A percentile compares a stretch with the other conserved stretches of the same genome.
Evolutionary conservation across 2,888 invertebrate genomes (phyloP).

Genomic region (Lymantria dispar): DNA sequence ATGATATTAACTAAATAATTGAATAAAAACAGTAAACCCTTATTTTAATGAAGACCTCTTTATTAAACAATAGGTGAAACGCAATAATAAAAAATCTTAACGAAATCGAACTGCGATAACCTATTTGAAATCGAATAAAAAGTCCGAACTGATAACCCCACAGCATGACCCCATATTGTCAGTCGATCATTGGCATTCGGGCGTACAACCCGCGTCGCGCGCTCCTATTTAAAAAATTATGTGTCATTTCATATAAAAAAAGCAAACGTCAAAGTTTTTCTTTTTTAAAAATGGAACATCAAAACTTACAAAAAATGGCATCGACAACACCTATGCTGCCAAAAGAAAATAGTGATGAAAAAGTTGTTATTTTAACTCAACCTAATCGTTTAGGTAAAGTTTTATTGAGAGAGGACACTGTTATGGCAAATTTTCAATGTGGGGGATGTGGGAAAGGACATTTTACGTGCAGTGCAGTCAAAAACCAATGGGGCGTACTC

Average conservation of each 20-base stretch:
- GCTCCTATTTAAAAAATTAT: neutral
- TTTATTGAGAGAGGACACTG: slow-evolving; percentile 70
- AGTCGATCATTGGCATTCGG: slow-evolving; percentile 9
- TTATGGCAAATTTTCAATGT: slow-evolving; percentile 58
- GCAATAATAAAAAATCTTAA: slow-evolving; percentile 18
- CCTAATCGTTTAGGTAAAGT: slow-evolving; percentile 49
- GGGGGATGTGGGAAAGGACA: slow-evolving; percentile 62
- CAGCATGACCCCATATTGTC: slow-evolving; percentile 11
- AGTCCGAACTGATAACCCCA: slow-evolving; percentile 22
- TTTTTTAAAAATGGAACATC: slow-evolving; percentile 41
- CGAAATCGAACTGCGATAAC: slow-evolving; percentile 26
- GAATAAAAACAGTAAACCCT: too few relatives aligned
- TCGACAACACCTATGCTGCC: slow-evolving; percentile 45
- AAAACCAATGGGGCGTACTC: slow-evolving; percentile 65
- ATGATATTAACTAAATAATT: too few relatives aligned
- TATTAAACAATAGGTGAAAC: slow-evolving; percentile 6
- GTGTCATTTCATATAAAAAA: slow-evolving; percentile 6
- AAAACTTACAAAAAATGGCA: slow-evolving; percentile 38
- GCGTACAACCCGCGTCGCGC: slow-evolving; percentile 8
- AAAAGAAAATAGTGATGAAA: slow-evolving; percentile 42
- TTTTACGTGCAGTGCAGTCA: slow-evolving; percentile 63
- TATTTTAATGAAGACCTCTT: neutral
- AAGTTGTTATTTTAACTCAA: slow-evolving; percentile 45
- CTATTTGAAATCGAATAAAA: slow-evolving; percentile 28
- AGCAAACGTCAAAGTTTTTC: neutral